Evolutionary conservation across 53 echinoderm and acorn worm genomes (phyloP), one percentile per base, ranked within the genome.

Genomic region (Zoroaster sp.): DNA sequence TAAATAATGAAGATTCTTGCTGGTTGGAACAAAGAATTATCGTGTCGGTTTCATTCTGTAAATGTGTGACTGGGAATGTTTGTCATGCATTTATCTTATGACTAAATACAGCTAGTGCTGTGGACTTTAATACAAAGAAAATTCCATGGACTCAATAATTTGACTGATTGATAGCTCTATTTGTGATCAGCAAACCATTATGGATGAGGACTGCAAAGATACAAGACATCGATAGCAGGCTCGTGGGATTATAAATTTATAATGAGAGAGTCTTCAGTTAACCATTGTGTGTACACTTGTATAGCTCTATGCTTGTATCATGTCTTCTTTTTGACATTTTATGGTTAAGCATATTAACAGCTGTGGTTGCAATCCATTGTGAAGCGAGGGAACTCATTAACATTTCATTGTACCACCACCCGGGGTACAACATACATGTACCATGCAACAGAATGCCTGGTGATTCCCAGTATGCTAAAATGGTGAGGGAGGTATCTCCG

Each of bases 401-500:
- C 55, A 55, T 55, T 5, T 55, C 25, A 55, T 55, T 23, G 55
- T 23, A n/a, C 55, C 55, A 55, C 25, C 55, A 55, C 55, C 55
- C n/a, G 25, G 55, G 55, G 25, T 55, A 55, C 55, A 23, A 9
- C 25, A 55, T 21, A 55, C 55, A 55, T n/a, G 55, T 55, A 55
- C 20, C 55, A 21, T n/a, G 23, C 35, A 35, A 47, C 14, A 67
- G 12, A 67, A 82, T 82, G 82, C 66, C 82, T 35, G 15, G 1
- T 10, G 68, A 82, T 42, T 25, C 82, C 14, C 40, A 66, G 25
- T 82, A 82, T 43, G 40, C 43, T 11, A 82, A 67, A 35, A 82
- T 78, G 78, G 17, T 82, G 68, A 66, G 69, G 55, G 25, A 55
- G 35, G 83, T 83, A 2, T 83, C 83, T 34, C 83, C 83, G 20